A percentile compares a stretch with the other conserved stretches of the same genome.
Conservation (phyloP, 2,113 vertebrate species). For the Gallinago undulata region DNA sequence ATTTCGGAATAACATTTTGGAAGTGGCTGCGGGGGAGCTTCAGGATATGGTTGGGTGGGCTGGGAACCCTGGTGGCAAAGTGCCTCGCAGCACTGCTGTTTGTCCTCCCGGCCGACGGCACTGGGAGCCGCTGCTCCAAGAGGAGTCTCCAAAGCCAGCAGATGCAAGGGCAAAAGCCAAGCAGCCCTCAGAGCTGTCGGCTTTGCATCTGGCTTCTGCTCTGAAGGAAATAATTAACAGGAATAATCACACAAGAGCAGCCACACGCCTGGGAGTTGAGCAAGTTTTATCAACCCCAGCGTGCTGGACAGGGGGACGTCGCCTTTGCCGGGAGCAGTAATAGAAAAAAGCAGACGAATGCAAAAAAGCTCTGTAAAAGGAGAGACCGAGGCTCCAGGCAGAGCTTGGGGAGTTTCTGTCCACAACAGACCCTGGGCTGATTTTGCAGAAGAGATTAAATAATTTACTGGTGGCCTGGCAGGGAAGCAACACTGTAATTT, state of each 20-base stretch:
- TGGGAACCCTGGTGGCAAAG: rapidly evolving
- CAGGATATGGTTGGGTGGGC: background rate
- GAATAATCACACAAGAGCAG: background rate
- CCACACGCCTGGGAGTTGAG: background rate
- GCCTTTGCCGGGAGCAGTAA: background rate
- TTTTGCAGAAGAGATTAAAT: background rate
- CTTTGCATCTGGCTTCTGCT: background rate
- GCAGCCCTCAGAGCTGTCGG: background rate
- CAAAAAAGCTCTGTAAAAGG: background rate
- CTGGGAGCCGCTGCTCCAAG: background rate
- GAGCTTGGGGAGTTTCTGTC: background rate
- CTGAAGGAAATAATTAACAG: background rate
- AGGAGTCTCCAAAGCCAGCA: background rate
- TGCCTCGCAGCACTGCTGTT: background rate
- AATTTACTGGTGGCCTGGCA: background rate
- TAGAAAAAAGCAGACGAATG: background rate
- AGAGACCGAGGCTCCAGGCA: background rate
- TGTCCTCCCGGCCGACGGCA: background rate
- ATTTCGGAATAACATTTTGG: background rate
- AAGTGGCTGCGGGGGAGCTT: background rate
- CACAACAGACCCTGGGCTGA: background rate
- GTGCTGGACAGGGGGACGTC: background rate
- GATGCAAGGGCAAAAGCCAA: background rate
- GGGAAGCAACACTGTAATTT: background rate
- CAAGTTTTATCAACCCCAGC: background rate